Conservation (phyloP, 2,113 vertebrate genomes). For the Daboia siamensis region DNA sequence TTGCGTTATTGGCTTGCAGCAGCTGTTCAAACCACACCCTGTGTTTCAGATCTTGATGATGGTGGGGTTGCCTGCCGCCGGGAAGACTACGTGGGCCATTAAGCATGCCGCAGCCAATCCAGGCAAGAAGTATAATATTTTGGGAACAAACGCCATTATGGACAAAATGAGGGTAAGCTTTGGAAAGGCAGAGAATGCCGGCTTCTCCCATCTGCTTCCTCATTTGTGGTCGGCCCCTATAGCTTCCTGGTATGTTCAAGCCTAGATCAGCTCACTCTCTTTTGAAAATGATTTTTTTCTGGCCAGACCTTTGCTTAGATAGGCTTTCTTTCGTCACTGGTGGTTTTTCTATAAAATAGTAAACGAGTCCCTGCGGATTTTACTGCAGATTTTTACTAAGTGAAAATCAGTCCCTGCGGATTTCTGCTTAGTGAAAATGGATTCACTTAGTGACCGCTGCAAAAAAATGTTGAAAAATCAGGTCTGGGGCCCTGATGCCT, state of each 20-base stretch:
- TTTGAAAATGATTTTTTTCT: neutral
- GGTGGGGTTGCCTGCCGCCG: constrained; percentile 87
- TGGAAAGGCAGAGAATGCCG: too few relatives aligned
- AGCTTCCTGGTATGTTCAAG: neutral
- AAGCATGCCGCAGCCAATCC: constrained; percentile 81
- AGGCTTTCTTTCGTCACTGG: neutral
- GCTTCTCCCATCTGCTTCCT: neutral
- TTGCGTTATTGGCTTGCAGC: too few relatives aligned
- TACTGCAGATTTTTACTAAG: too few relatives aligned
- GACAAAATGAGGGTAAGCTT: constrained; percentile 88
- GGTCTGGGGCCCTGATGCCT: neutral
- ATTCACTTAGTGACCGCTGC: too few relatives aligned
- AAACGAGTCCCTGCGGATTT: neutral
- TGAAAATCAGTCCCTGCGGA: too few relatives aligned
- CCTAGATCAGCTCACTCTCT: neutral
- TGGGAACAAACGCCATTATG: constrained; percentile 93
- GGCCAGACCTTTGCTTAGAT: neutral
- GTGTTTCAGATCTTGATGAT: constrained; percentile 85
- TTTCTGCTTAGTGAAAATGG: too few relatives aligned
- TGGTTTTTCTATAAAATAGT: neutral
- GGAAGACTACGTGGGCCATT: constrained; percentile 88
- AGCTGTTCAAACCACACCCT: too few relatives aligned
- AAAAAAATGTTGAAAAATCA: neutral
- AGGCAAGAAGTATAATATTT: constrained; percentile 87
- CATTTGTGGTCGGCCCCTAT: neutral